Conservation (phyloP, 2,888 invertebrate genomes). For the Marronus borbonicus region DNA sequence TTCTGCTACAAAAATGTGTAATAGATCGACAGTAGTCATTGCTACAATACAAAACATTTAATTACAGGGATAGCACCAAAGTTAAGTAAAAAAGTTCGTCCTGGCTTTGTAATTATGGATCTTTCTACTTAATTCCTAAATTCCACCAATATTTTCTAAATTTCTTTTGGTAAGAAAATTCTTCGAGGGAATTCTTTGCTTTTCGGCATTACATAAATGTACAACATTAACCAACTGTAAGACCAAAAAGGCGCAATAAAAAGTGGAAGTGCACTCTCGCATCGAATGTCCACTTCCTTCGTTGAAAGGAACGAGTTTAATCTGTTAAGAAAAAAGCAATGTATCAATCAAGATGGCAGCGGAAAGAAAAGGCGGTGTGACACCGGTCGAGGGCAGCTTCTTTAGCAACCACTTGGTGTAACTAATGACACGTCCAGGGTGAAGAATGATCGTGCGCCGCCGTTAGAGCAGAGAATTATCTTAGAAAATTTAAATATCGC, state of each 20-base stretch:
- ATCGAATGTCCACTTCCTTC: constrained; percentile 52
- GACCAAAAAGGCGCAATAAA: constrained; percentile 40
- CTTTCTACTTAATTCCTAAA: background rate
- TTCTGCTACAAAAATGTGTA: too few species aligned
- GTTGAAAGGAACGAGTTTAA: constrained; percentile 54
- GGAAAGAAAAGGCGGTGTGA: constrained; percentile 62
- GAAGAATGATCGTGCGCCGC: constrained; percentile 60
- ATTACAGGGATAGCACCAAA: too few species aligned
- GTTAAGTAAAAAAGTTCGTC: too few species aligned
- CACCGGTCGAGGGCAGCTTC: constrained; percentile 64
- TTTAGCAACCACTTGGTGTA: constrained; percentile 65
- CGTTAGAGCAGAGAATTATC: constrained; percentile 51
- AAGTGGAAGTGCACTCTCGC: constrained; percentile 44
- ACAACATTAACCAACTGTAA: constrained; percentile 24
- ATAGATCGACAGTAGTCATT: too few species aligned
- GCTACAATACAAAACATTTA: too few species aligned
- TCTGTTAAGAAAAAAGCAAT: constrained; percentile 60
- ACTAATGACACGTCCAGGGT: constrained; percentile 64
- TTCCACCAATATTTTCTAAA: background rate
- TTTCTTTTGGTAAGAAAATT: background rate
- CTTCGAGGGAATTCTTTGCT: background rate
- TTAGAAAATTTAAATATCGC: constrained; percentile 53
- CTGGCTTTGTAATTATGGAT: too few species aligned
- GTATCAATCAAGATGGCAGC: constrained; percentile 65
- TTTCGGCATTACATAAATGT: background rate